A percentile compares a stretch with the other conserved stretches of the same genome.
Conservation (phyloP, 2,888 invertebrate species). For the Drosophila meridionalis region DNA sequence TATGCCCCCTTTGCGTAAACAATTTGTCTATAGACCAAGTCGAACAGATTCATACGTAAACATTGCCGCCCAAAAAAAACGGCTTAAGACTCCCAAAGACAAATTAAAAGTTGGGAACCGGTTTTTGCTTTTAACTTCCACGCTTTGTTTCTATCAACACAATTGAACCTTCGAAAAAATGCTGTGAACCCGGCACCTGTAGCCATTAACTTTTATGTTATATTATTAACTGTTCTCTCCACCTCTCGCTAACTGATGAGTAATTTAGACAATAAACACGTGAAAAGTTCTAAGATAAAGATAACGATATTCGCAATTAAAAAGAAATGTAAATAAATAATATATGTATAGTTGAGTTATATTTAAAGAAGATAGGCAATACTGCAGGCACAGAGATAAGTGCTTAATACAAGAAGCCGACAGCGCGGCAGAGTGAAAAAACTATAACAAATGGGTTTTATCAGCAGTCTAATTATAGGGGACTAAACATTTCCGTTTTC, state of each 20-base stretch:
- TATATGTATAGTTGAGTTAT: background rate
- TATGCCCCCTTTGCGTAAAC: slow-evolving; percentile 46
- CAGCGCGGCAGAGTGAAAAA: background rate
- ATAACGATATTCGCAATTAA: background rate
- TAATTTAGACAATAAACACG: slow-evolving; percentile 28
- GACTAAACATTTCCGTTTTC: slow-evolving; percentile 23
- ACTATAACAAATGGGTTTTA: slow-evolving; percentile 1
- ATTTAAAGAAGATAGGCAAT: slow-evolving; percentile 34
- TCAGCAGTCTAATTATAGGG: background rate
- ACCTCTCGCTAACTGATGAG: slow-evolving; percentile 15
- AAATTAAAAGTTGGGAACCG: slow-evolving; percentile 49
- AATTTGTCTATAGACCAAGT: slow-evolving; percentile 66
- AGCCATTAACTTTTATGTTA: slow-evolving; percentile 25
- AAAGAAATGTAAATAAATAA: background rate
- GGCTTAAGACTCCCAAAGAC: slow-evolving; percentile 37
- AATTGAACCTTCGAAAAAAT: slow-evolving; percentile 53
- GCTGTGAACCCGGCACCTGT: slow-evolving; percentile 36
- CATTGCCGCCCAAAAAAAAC: slow-evolving; percentile 50
- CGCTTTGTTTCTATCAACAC: slow-evolving; percentile 47
- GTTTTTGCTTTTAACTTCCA: slow-evolving; percentile 47
- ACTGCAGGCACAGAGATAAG: slow-evolving; percentile 29
- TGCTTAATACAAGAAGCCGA: slow-evolving; percentile 12
- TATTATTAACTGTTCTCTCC: background rate
- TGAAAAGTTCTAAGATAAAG: slow-evolving; percentile 12
- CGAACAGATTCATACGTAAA: slow-evolving; percentile 43